These are phyloP conservation scores for Heterochromis multidens DNA, from an alignment of 2,113 vertebrate species.

Conservation along the genomic window DNA sequence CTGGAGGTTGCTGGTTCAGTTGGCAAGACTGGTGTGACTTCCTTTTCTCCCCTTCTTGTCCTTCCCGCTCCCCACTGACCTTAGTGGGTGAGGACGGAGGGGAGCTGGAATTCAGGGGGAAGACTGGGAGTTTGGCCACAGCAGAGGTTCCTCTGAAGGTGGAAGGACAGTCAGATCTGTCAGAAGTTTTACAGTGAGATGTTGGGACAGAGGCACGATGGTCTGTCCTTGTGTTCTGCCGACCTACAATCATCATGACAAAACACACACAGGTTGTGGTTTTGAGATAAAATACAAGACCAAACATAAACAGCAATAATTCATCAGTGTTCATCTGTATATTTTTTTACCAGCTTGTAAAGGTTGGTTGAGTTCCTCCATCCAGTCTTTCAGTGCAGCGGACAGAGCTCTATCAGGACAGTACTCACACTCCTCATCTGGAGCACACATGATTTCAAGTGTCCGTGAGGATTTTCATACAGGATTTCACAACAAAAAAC, in stretches of 20 bases:
- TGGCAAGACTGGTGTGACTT: conserved; percentile 2
- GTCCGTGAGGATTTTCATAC: not conserved
- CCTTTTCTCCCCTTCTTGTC: conserved; percentile 33
- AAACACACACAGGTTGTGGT: not conserved
- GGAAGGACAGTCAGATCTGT: conserved; percentile 50
- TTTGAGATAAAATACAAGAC: not conserved
- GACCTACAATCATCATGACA: conserved; percentile 44
- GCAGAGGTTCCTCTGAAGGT: conserved; percentile 23
- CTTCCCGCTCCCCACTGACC: conserved; percentile 25
- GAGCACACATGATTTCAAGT: not conserved
- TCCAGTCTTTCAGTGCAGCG: conserved; percentile 79
- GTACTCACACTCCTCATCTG: conserved; percentile 73
- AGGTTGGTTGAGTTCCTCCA: conserved; percentile 81
- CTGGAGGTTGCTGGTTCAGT: conserved; percentile 20
- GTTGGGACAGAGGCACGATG: conserved; percentile 42
- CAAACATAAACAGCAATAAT: not conserved
- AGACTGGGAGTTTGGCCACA: conserved; percentile 57
- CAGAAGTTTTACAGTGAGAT: conserved; percentile 54
- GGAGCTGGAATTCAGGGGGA: conserved; percentile 51
- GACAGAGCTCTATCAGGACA: conserved; percentile 79
- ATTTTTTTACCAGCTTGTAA: conserved; percentile 74
- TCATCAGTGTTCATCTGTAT: no score
- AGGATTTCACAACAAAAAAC: not conserved
- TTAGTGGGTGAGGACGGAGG: conserved; percentile 55
- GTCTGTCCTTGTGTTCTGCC: conserved; percentile 63